Conservation (phyloP, 1,140 invertebrate species). For the Drosophila mauritiana region DNA sequence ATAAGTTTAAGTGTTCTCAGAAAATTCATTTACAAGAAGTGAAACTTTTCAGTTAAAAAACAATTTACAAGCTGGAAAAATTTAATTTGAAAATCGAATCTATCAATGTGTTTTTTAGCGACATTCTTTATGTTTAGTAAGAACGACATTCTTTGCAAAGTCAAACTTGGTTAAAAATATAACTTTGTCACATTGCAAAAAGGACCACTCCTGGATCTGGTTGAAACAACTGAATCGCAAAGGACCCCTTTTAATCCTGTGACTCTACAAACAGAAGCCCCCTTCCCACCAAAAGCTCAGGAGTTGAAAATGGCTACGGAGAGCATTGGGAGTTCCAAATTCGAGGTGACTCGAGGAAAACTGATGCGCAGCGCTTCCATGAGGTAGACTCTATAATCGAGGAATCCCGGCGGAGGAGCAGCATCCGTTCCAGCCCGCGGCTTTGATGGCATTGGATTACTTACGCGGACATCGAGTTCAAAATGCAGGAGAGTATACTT, state of each 20-base stretch:
- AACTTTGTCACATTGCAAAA: background rate
- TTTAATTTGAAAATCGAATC: no score
- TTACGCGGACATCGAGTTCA: background rate
- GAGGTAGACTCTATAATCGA: slow-evolving; percentile 2
- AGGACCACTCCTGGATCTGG: background rate
- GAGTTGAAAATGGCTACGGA: background rate
- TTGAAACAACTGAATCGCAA: no score
- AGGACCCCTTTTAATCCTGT: background rate
- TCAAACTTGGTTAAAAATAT: background rate
- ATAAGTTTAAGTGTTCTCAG: no score
- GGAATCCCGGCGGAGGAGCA: background rate
- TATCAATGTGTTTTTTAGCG: no score
- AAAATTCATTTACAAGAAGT: no score
- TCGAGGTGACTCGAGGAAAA: background rate
- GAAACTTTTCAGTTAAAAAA: no score
- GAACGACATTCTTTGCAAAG: no score
- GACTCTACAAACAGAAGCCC: background rate
- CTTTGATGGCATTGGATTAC: background rate
- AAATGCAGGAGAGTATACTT: background rate
- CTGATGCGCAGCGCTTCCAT: background rate
- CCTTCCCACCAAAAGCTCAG: background rate
- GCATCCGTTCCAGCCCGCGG: background rate
- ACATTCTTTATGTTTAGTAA: no score
- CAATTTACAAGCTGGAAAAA: no score
- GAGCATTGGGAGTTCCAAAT: background rate